Conservation (phyloP, 2,888 invertebrate genomes). For the Galeopsomyia nigrocyanea region DNA sequence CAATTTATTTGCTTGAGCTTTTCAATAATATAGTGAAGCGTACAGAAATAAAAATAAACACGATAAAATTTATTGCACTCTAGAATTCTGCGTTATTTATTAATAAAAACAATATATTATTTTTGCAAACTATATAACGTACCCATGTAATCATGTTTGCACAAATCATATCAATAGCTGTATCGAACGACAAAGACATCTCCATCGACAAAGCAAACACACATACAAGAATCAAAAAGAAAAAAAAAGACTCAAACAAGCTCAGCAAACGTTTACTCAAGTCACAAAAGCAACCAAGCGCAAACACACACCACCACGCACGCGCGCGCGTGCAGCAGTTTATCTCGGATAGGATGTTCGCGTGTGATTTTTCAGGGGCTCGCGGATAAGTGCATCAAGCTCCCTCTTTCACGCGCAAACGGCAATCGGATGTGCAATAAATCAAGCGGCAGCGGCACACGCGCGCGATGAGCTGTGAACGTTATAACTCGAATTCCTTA, state of each 20-base stretch:
- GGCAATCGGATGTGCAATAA: constrained; percentile 33
- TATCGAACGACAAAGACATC: too few relatives aligned
- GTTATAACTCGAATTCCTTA: constrained; percentile 36
- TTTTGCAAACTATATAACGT: too few relatives aligned
- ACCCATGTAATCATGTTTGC: not conserved
- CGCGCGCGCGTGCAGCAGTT: not conserved
- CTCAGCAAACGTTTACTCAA: not conserved
- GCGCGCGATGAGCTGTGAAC: constrained; percentile 42
- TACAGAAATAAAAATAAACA: too few relatives aligned
- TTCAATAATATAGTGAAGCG: too few relatives aligned
- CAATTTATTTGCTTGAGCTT: too few relatives aligned
- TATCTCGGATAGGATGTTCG: constrained; percentile 12
- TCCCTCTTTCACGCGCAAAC: not conserved
- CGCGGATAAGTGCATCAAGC: not conserved
- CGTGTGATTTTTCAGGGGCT: constrained; percentile 25
- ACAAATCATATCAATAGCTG: not conserved
- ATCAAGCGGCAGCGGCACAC: constrained; percentile 42
- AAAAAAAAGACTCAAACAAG: too few relatives aligned
- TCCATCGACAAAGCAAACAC: not conserved
- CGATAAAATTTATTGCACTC: too few relatives aligned
- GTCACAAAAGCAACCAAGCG: not conserved
- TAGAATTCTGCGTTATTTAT: too few relatives aligned
- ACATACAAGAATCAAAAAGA: not conserved
- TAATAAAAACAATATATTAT: too few relatives aligned
- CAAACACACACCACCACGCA: not conserved